Evolutionary conservation across 2,888 invertebrate genomes (phyloP), one percentile per base, ranked within the genome.

Genomic region (Sinelater perroti): DNA sequence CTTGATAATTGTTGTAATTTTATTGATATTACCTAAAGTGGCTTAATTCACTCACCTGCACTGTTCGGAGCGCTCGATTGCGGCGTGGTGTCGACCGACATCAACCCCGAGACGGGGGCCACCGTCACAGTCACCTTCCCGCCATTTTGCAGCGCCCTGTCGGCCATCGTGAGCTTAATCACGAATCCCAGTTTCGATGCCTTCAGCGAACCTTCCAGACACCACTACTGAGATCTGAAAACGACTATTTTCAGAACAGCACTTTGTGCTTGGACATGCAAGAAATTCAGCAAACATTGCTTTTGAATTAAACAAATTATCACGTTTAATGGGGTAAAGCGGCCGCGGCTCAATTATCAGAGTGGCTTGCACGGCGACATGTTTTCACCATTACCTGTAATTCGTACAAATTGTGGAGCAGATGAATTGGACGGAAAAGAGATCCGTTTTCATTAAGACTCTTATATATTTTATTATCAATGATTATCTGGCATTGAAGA

Each of bases 111-210:
- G 28, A 45, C 36, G 6, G 65, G 65, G 18, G 60, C 58, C 20
- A 65, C 65, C 3, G 65, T 63, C 6, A 65, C 63, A 6, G 65
- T 61, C 3, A 65, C 60, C 28, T 63, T 56, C 4, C 60, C 56
- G 8, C 59, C 61, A 42, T 63, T 59, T 47, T 62, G 62, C 31
- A 52, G 36, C 24, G 59, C 62, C 51, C 56, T 55, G 24, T 58
- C 61, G 26, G 62, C 51, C 49, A 64, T 62, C 36, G 26, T 50
- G n/a, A 11, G 2, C 1, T 11, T 13, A 11, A 21, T 40, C 24
- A 8, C 40, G 13, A 36, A 36, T 17, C 20, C n/a, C 17, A 36
- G 20, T 14, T 8, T 13, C n/a, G n/a, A 35, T n/a, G 16, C 3
- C n/a, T 35, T 16, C 17, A 7, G 7, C 10, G 3, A 35, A 18